phyloP scores from a whole-genome alignment of 2,888 invertebrate genomes.

The Melanchra persicariae region DNA sequence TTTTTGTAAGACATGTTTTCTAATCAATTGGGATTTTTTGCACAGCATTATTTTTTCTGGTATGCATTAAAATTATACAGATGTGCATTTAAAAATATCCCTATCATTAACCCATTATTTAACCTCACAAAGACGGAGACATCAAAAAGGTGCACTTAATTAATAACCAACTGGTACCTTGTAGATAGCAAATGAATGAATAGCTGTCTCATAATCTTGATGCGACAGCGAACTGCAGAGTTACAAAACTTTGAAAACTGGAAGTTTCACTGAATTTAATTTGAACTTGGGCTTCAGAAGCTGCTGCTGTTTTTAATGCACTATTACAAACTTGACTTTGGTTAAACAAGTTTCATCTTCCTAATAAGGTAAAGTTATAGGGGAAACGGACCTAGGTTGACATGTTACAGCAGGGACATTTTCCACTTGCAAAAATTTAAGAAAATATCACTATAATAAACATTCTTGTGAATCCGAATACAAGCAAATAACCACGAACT shows the following conservation, averaged over 20 bases:
- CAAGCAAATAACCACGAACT: too few relatives aligned
- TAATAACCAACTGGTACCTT: neutral
- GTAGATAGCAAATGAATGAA: slow-evolving; percentile 8
- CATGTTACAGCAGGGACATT: too few relatives aligned
- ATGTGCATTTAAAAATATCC: too few relatives aligned
- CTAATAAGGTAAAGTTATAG: neutral
- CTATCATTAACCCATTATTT: too few relatives aligned
- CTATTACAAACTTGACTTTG: neutral
- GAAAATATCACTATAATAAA: too few relatives aligned
- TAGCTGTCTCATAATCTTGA: slow-evolving; percentile 28
- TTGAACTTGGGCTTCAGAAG: slow-evolving; percentile 29
- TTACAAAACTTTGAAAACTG: slow-evolving; percentile 26
- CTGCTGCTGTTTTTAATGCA: slow-evolving; percentile 19
- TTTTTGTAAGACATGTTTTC: too few relatives aligned
- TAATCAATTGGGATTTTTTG: too few relatives aligned
- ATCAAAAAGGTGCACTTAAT: neutral
- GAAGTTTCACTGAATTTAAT: slow-evolving; percentile 32
- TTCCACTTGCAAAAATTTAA: too few relatives aligned
- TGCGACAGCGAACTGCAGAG: slow-evolving; percentile 15
- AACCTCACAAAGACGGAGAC: neutral
- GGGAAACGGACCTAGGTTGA: neutral
- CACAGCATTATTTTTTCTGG: too few relatives aligned
- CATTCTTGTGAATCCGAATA: too few relatives aligned
- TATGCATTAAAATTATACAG: too few relatives aligned
- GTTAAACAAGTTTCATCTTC: neutral